Evolutionary conservation across 1,140 invertebrate species (phyloP).

Genomic region (Diorhabda elongata): DNA sequence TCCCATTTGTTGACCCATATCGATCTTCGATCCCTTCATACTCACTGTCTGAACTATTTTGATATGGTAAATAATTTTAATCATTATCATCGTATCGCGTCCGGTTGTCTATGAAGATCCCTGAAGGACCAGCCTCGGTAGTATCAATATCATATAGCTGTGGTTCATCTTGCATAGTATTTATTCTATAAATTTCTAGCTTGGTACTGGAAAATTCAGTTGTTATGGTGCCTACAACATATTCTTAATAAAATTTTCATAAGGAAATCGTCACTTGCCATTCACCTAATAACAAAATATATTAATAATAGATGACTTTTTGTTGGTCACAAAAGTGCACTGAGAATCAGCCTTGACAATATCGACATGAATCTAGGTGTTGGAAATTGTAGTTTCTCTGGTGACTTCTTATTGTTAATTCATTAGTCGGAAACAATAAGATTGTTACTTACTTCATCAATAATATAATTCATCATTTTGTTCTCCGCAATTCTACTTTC

Average conservation of each 20-base stretch:
- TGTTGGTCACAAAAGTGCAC: neutral
- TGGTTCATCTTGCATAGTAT: neutral
- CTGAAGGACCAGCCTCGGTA: conserved; percentile 5
- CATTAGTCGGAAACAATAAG: too few species aligned
- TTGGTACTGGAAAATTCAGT: conserved; percentile 4
- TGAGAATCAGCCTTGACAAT: too few species aligned
- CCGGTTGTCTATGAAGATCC: neutral
- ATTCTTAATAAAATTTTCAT: conserved; percentile 5
- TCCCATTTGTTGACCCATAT: conserved; percentile 3
- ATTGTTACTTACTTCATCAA: neutral
- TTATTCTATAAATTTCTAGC: neutral
- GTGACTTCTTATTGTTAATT: too few species aligned
- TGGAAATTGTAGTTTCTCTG: too few species aligned
- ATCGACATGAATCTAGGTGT: too few species aligned
- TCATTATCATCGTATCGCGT: neutral
- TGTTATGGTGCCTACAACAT: neutral
- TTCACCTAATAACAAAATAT: neutral
- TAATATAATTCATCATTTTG: conserved; percentile 6
- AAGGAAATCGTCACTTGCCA: neutral
- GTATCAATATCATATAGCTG: conserved; percentile 5
- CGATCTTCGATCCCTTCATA: conserved; percentile 1
- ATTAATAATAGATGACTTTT: neutral
- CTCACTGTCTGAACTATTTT: neutral
- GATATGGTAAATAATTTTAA: conserved; percentile 2
- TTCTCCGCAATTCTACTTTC: neutral